Evolutionary conservation across 1,140 invertebrate genomes (phyloP), one percentile per base, ranked within the genome.

Genomic region (Diabrotica virgifera): DNA sequence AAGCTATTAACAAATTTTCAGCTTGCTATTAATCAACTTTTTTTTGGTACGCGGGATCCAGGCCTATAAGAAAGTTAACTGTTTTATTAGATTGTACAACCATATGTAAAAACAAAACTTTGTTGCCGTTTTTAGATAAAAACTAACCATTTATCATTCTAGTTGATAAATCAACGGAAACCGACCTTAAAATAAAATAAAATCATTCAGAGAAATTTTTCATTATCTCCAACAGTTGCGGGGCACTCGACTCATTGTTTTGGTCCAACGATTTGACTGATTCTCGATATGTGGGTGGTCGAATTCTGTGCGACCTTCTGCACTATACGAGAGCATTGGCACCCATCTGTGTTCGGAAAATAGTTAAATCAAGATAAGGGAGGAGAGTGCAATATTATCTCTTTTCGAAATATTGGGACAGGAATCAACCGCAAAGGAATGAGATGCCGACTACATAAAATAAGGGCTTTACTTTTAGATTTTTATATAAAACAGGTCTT

Each of bases 161-260:
- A n/a, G 40, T 46, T 46, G n/a, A 46, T 46, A 46, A 46, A 46
- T 46, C 40, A 46, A 46, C 40, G 40, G 40, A 46, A 46, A 46
- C n/a, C n/a, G 40, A n/a, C 24, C 24, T 24, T 24, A 24, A 46
- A 46, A 10, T 46, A n/a, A 46, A 46, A 46, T 10, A 46, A 46
- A 46, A 46, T 46, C 40, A 46, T 46, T 46, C 24, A 24, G 24
- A 24, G 24, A 24, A 24, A 24, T 24, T 24, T 24, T 1, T 24
- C 40, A 46, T 46, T 46, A 46, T 46, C 40, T 46, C 11, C 4
- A 8, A 46, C 40, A 10, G 40, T 46, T 46, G 8, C 40, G 4
- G 24, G 4, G 24, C 24, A 24, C 1, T 24, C 24, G 11, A 46
- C 8, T 46, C 8, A 46, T 46, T 46, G 40, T 46, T 46, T 46